Percentiles rank a stretch among this genome's conserved stretches.
Conservation (phyloP, 2,888 invertebrate genomes). For the Scelioninae gen. 1 region DNA sequence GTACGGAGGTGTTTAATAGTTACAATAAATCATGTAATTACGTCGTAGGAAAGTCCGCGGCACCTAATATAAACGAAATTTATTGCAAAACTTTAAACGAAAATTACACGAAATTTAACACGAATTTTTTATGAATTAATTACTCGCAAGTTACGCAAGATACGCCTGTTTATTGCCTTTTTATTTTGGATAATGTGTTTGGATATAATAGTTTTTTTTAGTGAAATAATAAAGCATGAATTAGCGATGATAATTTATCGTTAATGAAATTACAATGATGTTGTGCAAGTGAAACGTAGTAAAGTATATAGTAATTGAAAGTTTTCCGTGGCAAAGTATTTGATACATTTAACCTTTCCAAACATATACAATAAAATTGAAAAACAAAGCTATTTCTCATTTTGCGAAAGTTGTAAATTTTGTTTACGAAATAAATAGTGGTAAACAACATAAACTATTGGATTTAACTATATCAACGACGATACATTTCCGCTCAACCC, state of each 20-base stretch:
- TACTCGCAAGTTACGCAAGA: constrained; percentile 14
- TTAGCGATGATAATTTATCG: constrained; percentile 12
- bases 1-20: constrained; percentile 63
- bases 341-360: too few species aligned
- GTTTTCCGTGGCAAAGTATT: too few species aligned
- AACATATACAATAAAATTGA: too few species aligned
- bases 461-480: neutral
- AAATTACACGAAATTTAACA: constrained; percentile 38
- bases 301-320: too few species aligned
- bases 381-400: neutral
- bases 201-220: constrained; percentile 11
- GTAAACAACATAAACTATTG: too few species aligned
- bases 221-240: constrained; percentile 11
- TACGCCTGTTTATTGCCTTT: constrained; percentile 7
- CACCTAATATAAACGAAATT: constrained; percentile 29
- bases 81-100: constrained; percentile 29
- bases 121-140: constrained; percentile 39
- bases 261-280: constrained; percentile 18
- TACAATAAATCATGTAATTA: constrained; percentile 57
- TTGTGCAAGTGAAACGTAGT: too few species aligned
- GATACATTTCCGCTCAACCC: constrained; percentile 6
- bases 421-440: too few species aligned
- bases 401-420: too few species aligned
- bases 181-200: neutral
- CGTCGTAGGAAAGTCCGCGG: constrained; percentile 22